Percentiles rank a stretch among this genome's conserved stretches.
Evolutionary conservation across 2,888 invertebrate genomes (phyloP).

Genomic region (Lepetodrilus schrolli): DNA sequence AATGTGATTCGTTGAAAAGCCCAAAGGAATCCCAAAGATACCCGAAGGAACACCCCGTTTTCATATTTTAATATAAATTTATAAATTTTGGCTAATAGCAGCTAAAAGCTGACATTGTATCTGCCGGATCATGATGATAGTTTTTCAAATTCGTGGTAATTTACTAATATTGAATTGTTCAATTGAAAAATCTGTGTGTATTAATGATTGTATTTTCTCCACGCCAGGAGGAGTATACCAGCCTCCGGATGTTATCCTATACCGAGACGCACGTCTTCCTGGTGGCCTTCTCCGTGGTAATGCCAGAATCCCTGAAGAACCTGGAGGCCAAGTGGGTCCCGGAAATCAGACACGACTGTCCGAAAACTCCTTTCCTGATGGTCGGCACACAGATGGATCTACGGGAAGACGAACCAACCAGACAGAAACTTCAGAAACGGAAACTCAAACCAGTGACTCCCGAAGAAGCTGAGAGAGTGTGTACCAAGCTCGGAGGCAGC

Average conservation of each 20-base stretch:
- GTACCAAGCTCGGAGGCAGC: conserved; percentile 62
- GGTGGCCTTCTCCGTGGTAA: conserved; percentile 69
- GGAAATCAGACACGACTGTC: conserved; percentile 61
- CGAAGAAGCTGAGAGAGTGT: conserved; percentile 62
- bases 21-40: no score
- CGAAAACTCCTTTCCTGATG: conserved; percentile 61
- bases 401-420: conserved; percentile 61
- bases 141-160: no score
- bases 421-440: conserved; percentile 62
- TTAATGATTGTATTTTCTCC: neutral
- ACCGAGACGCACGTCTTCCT: conserved; percentile 72
- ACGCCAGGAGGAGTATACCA: conserved; percentile 70
- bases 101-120: no score
- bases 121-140: no score
- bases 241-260: conserved; percentile 67
- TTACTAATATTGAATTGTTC: no score
- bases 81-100: no score
- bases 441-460: conserved; percentile 53
- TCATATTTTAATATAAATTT: no score
- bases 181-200: no score
- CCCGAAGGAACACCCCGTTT: no score
- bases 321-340: conserved; percentile 69
- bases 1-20: no score
- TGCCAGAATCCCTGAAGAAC: conserved; percentile 70
- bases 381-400: conserved; percentile 69